Evolutionary conservation across 2,888 invertebrate genomes (phyloP), one percentile per base, ranked within the genome.

Genomic region (Xestia c-nigrum): DNA sequence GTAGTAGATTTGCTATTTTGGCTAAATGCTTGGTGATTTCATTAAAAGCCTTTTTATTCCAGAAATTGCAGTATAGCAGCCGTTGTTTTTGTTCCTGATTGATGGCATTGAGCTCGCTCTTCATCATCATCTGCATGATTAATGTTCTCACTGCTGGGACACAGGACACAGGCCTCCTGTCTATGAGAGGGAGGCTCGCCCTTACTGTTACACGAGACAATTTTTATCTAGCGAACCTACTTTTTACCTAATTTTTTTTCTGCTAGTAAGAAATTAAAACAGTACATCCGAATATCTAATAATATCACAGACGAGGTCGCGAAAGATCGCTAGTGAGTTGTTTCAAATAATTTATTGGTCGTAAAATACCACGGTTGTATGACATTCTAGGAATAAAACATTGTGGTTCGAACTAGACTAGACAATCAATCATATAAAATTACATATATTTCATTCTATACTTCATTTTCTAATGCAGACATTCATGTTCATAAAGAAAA

Each of bases 341-440:
- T 74, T 38, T 63, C 72, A 79, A 79, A 79, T 83, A 83, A 83
- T 83, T 83, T 83, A 83, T 76, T 61, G 64, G 67, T 83, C 80
- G 63, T 83, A 83, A 83, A 83, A 67, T 70, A 47, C 19, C 38
- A 55, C 55, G 66, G 57, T 66, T 63, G 40, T 74, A 72, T 76
- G 80, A 72, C 76, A 80, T 65, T 59, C 59, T 55, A 71, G 70
- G 16, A 47, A 78, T 67, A 65, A 50, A 76, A 73, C 14, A 72
- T 79, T 83, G 21, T 63, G 47, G 72, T 74, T 63, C 24, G 40
- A 66, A 68, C 79, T 68, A 68, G 38, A 63, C 65, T 63, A 52
- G 43, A 61, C 65, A 72, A 81, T 81, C 77, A 67, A 81, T 76
- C 59, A 57, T 68, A 10, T 46, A 14, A 14, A 47, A 80, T n/a